Base-by-base conservation (phyloP, 1,140 invertebrate genomes). In the Ganaspis sp. region DNA sequence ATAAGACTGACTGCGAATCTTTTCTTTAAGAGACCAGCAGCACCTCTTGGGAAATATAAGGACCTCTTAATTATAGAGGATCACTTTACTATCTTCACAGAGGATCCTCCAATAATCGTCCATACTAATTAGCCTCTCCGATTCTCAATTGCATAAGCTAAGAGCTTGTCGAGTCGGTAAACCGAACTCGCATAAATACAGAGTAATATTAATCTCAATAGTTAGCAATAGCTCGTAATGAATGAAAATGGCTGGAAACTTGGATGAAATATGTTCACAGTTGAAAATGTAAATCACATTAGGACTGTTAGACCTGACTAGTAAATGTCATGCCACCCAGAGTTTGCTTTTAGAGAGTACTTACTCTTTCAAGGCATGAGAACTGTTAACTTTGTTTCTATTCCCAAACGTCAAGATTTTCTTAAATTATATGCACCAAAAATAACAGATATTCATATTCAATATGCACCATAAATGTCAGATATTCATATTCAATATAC, bases 211-310 rank as follows among this genome's bases (percentile, higher is more conserved):
- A 29, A 64, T 64, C 58, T 34, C 58, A 26, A 29, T 64, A 29
- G 15, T n/a, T 29, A 29, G 58, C 58, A 58, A 49, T 49, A 49
- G 45, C 15, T 49, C 12, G 45, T 49, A 49, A 49, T 49, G 45
- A 49, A 49, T 49, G 45, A 49, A 64, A 64, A 64, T 64, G 58
- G 58, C 26, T 26, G 0, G 58, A 26, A 29, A 64, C 26, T 29
- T 29, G 58, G 58, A 64, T 29, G 58, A 29, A 49, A 6, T 49
- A 49, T 17, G 45, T 8, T 49, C n/a, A n/a, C n/a, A 17, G 45
- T 49, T 49, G 45, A 49, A 17, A 49, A 49, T 49, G 45, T 49
- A 49, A 49, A 64, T 64, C 26, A n/a, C 11, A 64, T 64, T 64
- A 64, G 26, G 12, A 64, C 26, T 29, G 54, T 15, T 29, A 26